Evolutionary conservation across 2,888 invertebrate species (phyloP), one percentile per base, ranked within the genome.

Genomic region (Eupithecia centaureata): DNA sequence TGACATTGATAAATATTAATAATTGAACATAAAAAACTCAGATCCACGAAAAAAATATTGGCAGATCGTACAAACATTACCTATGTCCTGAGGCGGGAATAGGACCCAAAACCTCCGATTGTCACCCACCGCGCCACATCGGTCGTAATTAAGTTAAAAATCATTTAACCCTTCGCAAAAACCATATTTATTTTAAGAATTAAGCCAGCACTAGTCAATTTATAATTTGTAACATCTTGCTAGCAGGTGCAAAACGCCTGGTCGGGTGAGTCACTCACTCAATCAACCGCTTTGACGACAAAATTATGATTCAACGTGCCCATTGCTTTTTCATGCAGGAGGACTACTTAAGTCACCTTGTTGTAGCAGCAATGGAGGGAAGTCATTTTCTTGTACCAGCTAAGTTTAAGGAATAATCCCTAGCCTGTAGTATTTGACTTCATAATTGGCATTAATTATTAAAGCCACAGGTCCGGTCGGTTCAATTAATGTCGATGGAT

Each of bases 381-480:
- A 22, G 10, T 12, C 10, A 22, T 1, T 47, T 47, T 13, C 22
- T 63, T 22, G 59, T 38, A 63, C 32, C 15, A 33, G 27, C 7
- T 15, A 61, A 68, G 47, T 35, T 28, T 58, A 33, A 61, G 22
- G 67, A 66, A 72, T 72, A 63, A 72, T 56, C 58, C 52, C 58
- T 67, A 61, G 61, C 59, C 32, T 67, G 79, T 18, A 79, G 78
- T 82, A 83, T 82, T 88, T 87, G 85, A 86, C 86, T 82, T 79
- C 79, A 79, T 79, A 88, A 83, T 87, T 88, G 87, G 85, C 82
- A 86, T 88, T 87, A 87, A 88, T 76, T 79, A 60, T 72, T 77
- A 74, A 74, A 77, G 80, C 79, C 79, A 79, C 73, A 77, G 80
- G 79, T 81, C 73, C 77, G 80, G 79, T 47, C 80, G 75, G 74